These are phyloP conservation scores for Eupithecia insigniata DNA, from an alignment of 2,888 invertebrate species.

Conservation along the genomic window DNA sequence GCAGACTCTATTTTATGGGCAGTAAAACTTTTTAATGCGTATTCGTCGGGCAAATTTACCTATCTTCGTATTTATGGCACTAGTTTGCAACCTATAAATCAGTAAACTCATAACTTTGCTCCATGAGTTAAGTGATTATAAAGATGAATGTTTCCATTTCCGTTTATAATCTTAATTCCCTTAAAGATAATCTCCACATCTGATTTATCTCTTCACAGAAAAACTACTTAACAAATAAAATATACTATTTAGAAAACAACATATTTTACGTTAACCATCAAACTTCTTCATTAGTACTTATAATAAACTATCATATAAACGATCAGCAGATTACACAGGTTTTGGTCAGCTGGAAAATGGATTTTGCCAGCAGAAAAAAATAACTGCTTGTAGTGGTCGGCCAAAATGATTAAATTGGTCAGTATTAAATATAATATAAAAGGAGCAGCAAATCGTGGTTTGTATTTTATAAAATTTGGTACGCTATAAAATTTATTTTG, in stretches of 20 bases:
- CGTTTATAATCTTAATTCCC: conserved; percentile 52
- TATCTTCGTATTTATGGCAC: conserved; percentile 23
- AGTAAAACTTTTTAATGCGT: conserved; percentile 11
- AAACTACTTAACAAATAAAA: neutral
- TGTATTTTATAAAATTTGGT: too few species aligned
- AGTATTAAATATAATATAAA: too few species aligned
- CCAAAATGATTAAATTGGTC: too few species aligned
- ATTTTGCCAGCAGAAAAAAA: too few species aligned
- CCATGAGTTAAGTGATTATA: conserved; percentile 46
- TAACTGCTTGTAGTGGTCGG: too few species aligned
- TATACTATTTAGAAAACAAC: neutral
- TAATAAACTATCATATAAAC: too few species aligned
- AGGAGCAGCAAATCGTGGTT: too few species aligned
- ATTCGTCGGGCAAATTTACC: neutral
- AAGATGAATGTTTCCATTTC: conserved; percentile 51
- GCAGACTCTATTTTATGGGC: conserved; percentile 3
- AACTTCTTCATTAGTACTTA: too few species aligned
- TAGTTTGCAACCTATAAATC: conserved; percentile 39
- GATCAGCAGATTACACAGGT: too few species aligned
- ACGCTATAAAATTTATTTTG: too few species aligned
- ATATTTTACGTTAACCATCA: too few species aligned
- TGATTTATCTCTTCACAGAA: conserved; percentile 50
- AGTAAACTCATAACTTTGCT: conserved; percentile 38
- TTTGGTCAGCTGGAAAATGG: too few species aligned
- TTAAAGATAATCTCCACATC: conserved; percentile 50